Conservation (phyloP, 2,888 invertebrate genomes). For the Orchesellides sinensis region DNA sequence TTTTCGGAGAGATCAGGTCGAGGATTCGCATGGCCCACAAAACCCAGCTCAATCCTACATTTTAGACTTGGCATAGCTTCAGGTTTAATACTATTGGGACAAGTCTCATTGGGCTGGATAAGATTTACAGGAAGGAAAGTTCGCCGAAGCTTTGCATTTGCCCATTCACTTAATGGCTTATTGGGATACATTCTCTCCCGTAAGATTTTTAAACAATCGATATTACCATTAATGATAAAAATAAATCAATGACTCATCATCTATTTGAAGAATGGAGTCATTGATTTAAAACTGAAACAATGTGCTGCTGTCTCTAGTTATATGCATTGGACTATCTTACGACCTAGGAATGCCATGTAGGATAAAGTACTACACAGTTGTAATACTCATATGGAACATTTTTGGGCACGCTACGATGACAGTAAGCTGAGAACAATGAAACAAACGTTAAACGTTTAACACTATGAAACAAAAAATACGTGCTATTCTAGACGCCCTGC, state of each 20-base stretch:
- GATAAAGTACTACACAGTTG: not conserved
- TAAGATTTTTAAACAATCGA: no score
- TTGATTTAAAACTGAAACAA: no score
- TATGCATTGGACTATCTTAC: slow-evolving; percentile 23
- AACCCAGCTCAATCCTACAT: not conserved
- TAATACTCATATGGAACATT: not conserved
- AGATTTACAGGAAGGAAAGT: slow-evolving; percentile 21
- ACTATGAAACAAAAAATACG: no score
- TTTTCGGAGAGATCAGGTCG: not conserved
- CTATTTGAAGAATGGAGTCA: no score
- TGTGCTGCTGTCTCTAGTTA: no score
- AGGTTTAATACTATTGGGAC: not conserved
- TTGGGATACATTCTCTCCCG: slow-evolving; percentile 5
- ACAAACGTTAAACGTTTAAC: no score
- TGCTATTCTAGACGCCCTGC: no score
- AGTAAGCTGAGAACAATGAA: no score
- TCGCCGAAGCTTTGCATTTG: slow-evolving; percentile 12
- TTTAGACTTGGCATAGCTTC: slow-evolving; percentile 10
- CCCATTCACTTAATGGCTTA: slow-evolving; percentile 32
- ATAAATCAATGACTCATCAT: no score
- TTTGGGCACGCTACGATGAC: slow-evolving; percentile 29
- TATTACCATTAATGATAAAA: no score
- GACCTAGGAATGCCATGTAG: slow-evolving; percentile 32
- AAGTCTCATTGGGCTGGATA: slow-evolving; percentile 45
- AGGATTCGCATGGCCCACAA: slow-evolving; percentile 22